A percentile compares a stretch with the other conserved stretches of the same genome.
Conservation (phyloP, 92 coral and sea anemone genomes). For the Porites divaricata region DNA sequence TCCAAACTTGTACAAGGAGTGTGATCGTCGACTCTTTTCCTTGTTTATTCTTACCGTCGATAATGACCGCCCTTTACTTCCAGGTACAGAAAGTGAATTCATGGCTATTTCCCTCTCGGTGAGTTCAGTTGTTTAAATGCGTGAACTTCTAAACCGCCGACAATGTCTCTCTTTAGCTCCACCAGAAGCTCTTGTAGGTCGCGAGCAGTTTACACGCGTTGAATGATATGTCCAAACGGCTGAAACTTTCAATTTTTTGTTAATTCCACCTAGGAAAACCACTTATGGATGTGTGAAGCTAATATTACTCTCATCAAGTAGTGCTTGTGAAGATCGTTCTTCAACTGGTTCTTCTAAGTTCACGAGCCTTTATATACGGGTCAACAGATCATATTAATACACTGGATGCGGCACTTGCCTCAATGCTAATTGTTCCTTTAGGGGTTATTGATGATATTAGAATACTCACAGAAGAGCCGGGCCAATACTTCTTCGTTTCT, state of each 20-base stretch:
- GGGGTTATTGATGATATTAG: constrained; percentile 31
- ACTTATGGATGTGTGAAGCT: constrained; percentile 10
- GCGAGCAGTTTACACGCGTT: neutral
- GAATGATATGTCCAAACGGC: neutral
- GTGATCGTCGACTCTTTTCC: constrained; percentile 25
- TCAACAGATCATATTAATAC: constrained; percentile 12
- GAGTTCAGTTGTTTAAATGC: neutral
- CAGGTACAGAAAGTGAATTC: neutral
- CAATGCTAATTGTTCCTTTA: constrained; percentile 24
- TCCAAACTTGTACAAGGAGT: constrained; percentile 5
- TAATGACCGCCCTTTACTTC: constrained; percentile 12
- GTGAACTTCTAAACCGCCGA: neutral
- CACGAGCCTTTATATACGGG: constrained; percentile 8
- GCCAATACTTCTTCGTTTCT: constrained; percentile 5
- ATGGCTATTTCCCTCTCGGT: constrained; percentile 9
- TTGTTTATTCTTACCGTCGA: constrained; percentile 18
- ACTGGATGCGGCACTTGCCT: neutral
- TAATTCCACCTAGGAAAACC: neutral
- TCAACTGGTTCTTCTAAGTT: neutral
- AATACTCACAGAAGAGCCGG: constrained; percentile 18
- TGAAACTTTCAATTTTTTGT: neutral
- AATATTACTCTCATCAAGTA: constrained; percentile 13
- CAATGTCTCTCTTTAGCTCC: neutral
- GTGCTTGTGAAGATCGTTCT: neutral
- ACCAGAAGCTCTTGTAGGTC: no score